Evolutionary conservation across 2,113 vertebrate genomes (phyloP).

Genomic region (Lepus timidus): DNA sequence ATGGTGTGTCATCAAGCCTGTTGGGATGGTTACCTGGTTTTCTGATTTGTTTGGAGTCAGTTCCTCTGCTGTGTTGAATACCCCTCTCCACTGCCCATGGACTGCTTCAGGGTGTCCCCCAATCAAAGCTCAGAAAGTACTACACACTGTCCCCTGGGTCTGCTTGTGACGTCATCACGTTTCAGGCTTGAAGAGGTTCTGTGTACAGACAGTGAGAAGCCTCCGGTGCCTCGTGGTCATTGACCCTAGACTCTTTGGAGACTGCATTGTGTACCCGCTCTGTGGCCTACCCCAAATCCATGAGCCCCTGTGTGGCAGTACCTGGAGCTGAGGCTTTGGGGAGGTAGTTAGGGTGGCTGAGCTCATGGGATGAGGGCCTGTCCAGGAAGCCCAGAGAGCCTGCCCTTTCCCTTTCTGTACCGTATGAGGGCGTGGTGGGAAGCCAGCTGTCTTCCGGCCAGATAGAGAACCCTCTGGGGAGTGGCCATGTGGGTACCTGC

Average conservation of each 20-base stretch:
- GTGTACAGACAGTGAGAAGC: no score
- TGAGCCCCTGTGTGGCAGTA: rapidly evolving
- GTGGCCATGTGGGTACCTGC: rapidly evolving
- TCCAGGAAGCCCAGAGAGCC: neutral
- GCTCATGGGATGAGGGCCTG: neutral
- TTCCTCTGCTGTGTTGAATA: neutral
- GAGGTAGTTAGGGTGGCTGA: no score
- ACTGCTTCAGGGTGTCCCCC: neutral
- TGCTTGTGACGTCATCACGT: rapidly evolving
- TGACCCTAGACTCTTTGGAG: rapidly evolving
- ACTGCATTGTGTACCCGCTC: no score
- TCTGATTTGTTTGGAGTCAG: neutral
- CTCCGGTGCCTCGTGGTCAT: neutral
- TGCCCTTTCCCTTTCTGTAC: neutral
- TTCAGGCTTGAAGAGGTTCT: neutral
- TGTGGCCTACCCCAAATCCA: no score
- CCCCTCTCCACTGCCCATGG: rapidly evolving
- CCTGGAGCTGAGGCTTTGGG: neutral
- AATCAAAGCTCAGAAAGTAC: neutral
- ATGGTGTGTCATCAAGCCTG: no score
- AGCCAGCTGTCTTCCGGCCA: neutral
- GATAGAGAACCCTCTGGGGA: neutral
- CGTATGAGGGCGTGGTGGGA: neutral
- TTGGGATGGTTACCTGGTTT: no score
- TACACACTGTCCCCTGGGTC: rapidly evolving